These are phyloP conservation scores for Anthopleura xanthogrammica DNA, from an alignment of 92 coral and sea anemone genomes.

Conservation along the genomic window DNA sequence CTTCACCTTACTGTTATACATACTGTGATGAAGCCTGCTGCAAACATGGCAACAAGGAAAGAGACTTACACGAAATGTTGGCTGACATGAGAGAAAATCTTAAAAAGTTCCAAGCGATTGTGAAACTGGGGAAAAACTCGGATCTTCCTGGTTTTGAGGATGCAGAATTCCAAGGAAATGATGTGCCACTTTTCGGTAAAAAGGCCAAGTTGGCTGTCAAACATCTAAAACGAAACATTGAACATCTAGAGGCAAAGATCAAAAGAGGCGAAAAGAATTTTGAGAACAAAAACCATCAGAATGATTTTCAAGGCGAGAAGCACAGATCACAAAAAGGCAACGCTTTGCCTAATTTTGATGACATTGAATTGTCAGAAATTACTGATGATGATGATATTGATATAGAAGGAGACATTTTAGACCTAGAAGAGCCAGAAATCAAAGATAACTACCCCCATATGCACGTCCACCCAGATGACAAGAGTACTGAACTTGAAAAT, in stretches of 20 bases:
- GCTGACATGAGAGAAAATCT: slow-evolving; percentile 11
- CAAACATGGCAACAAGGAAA: background rate
- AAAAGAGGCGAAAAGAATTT: background rate
- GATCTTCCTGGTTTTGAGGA: slow-evolving; percentile 17
- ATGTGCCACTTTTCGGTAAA: background rate
- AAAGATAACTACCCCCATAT: background rate
- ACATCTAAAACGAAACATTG: slow-evolving; percentile 17
- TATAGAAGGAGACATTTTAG: background rate
- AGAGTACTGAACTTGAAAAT: background rate
- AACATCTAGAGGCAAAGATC: slow-evolving; percentile 21
- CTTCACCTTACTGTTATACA: slow-evolving; percentile 28
- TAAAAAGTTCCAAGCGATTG: slow-evolving; percentile 19
- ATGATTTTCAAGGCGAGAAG: background rate
- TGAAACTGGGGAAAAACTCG: slow-evolving; percentile 7
- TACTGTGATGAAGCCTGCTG: slow-evolving; percentile 44
- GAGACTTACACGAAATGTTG: background rate
- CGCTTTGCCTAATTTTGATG: slow-evolving; percentile 10
- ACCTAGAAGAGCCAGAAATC: background rate
- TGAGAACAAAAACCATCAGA: background rate
- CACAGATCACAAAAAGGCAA: background rate
- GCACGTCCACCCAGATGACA: background rate
- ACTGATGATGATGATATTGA: background rate
- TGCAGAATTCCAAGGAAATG: background rate
- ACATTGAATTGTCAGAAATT: background rate
- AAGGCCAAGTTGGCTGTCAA: slow-evolving; percentile 25